These are phyloP conservation scores for Piaya cayana DNA, from an alignment of 2,113 vertebrate genomes.

Conservation along the genomic window DNA sequence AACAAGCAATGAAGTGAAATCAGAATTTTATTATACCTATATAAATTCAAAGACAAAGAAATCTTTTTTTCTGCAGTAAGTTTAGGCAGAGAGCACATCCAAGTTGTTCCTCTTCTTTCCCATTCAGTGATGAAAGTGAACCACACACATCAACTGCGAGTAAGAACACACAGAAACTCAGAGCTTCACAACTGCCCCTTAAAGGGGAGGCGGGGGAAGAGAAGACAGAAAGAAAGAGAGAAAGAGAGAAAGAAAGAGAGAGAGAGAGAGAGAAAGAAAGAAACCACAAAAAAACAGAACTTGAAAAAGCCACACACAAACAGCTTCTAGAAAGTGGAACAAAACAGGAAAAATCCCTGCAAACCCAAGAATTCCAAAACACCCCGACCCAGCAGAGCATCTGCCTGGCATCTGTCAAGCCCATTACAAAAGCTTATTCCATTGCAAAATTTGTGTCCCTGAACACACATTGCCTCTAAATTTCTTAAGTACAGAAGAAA, in stretches of 20 bases:
- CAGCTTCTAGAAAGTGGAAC: neutral
- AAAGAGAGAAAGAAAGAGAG: neutral
- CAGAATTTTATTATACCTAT: neutral
- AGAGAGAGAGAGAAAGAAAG: too few relatives aligned
- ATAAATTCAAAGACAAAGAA: slow-evolving; percentile 47
- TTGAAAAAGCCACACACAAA: neutral
- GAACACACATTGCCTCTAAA: neutral
- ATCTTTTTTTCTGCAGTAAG: neutral
- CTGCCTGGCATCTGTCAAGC: neutral
- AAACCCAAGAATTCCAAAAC: neutral
- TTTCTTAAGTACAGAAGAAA: neutral
- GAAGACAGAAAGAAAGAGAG: too few relatives aligned
- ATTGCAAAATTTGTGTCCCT: neutral
- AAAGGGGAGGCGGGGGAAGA: neutral
- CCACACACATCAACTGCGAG: neutral
- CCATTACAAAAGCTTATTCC: neutral
- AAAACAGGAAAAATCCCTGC: neutral
- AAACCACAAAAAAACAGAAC: neutral
- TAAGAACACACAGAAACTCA: neutral
- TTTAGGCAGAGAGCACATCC: neutral
- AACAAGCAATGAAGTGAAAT: neutral
- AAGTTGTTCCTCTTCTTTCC: neutral
- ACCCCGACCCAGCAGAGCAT: neutral
- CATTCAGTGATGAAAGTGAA: slow-evolving; percentile 20
- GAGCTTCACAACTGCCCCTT: neutral